phyloP scores from a whole-genome alignment of 2,888 invertebrate genomes.

The Troides aeacus region DNA sequence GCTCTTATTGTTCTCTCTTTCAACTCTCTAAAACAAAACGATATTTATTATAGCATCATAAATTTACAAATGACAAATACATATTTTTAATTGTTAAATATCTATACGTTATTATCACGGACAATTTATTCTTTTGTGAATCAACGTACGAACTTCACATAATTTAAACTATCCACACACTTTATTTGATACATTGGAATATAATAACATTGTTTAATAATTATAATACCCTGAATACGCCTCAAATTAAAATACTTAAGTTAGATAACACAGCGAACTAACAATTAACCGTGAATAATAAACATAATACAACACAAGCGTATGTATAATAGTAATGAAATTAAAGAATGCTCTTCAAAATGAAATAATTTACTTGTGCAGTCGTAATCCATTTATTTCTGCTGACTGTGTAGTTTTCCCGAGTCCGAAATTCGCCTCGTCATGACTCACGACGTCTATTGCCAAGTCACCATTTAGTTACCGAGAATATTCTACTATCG shows the following conservation, averaged over 20 bases:
- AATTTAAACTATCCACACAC: too few relatives aligned
- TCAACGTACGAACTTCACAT: too few relatives aligned
- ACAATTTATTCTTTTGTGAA: too few relatives aligned
- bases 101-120: too few relatives aligned
- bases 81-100: too few relatives aligned
- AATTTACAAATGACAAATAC: not conserved
- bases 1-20: constrained; percentile 70
- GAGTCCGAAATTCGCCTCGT: constrained; percentile 56
- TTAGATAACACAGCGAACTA: not conserved
- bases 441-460: constrained; percentile 53
- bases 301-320: constrained; percentile 43
- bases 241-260: not conserved
- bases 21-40: constrained; percentile 63
- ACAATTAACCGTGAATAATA: constrained; percentile 10
- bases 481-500: constrained; percentile 45
- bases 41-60: not conserved
- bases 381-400: constrained; percentile 74
- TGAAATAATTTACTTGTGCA: constrained; percentile 66
- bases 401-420: constrained; percentile 62
- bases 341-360: constrained; percentile 58
- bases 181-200: too few relatives aligned
- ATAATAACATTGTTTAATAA: too few relatives aligned
- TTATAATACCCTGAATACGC: too few relatives aligned
- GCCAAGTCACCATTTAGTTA: constrained; percentile 66
- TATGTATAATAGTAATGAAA: constrained; percentile 49